Conservation (phyloP, 1,140 invertebrate genomes). For the Trichoplusia ni region DNA sequence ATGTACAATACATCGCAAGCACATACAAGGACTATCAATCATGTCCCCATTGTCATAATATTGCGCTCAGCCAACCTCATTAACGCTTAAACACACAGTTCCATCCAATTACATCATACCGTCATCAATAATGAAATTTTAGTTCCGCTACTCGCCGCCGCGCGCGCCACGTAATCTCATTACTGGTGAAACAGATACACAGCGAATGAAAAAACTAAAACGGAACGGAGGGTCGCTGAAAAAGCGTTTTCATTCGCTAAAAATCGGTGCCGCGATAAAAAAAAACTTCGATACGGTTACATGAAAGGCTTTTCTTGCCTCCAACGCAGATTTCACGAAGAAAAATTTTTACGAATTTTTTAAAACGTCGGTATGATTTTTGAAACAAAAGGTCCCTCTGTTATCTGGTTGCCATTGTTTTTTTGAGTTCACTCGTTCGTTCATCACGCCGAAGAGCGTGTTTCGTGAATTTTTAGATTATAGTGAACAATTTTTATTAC, state of each 20-base stretch:
- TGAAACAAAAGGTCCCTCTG: conserved; percentile 23
- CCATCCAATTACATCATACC: conserved; percentile 24
- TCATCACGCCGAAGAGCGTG: background rate
- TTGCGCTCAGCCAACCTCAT: conserved; percentile 28
- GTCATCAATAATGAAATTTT: conserved; percentile 31
- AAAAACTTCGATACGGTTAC: conserved; percentile 8
- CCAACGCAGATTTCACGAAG: background rate
- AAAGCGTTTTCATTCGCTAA: conserved; percentile 45
- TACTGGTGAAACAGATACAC: conserved; percentile 34
- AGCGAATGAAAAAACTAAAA: conserved; percentile 33
- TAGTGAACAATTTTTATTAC: background rate
- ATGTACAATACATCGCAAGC: too few species aligned
- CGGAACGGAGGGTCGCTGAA: conserved; percentile 29
- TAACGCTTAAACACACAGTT: conserved; percentile 25
- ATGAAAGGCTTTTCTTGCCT: conserved; percentile 15
- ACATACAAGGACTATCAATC: conserved; percentile 19
- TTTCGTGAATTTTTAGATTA: conserved; percentile 9
- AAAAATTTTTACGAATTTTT: conserved; percentile 28
- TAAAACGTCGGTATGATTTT: conserved; percentile 21
- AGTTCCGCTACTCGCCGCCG: conserved; percentile 45
- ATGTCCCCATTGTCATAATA: conserved; percentile 20
- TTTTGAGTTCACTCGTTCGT: conserved; percentile 9
- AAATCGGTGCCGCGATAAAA: conserved; percentile 30
- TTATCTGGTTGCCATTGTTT: conserved; percentile 25
- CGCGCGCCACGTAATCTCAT: conserved; percentile 44